phyloP scores from a whole-genome alignment of 2,888 invertebrate genomes.

The Megalurothrips usitatus region DNA sequence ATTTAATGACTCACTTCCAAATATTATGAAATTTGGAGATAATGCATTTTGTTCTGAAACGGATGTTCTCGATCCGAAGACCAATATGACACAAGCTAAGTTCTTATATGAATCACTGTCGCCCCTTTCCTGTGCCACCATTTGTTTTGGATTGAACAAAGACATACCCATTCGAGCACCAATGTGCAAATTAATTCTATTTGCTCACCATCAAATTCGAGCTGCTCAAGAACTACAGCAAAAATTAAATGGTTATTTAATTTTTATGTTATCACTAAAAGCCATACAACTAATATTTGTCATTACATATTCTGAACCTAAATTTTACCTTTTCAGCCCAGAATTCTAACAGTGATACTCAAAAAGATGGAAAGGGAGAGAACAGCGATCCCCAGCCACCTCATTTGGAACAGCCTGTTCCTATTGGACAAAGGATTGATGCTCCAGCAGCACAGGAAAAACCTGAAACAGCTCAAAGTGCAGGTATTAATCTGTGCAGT shows the following conservation, averaged over 20 bases:
- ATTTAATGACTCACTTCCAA: background rate
- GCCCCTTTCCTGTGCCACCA: background rate
- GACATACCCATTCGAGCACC: background rate
- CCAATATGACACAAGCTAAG: background rate
- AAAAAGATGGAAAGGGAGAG: background rate
- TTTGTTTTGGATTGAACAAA: background rate
- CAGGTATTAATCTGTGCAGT: background rate
- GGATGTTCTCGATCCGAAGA: background rate
- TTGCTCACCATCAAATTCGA: constrained; percentile 10
- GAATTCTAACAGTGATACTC: background rate
- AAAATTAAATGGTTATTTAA: background rate
- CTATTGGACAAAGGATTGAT: background rate
- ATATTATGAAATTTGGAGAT: background rate
- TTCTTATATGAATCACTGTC: background rate
- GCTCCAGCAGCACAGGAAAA: background rate
- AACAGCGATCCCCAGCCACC: background rate
- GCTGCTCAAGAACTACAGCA: background rate
- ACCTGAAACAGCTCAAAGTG: background rate
- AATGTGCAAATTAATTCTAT: background rate
- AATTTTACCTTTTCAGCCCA: background rate
- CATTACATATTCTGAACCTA: background rate
- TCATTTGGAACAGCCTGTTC: background rate
- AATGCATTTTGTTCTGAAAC: background rate
- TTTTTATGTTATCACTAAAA: background rate
- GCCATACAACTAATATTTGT: background rate